Percentiles rank a stretch among this genome's conserved stretches.
phyloP scores from a whole-genome alignment of 1,140 invertebrate genomes.

The Leptopilina clavipes region DNA sequence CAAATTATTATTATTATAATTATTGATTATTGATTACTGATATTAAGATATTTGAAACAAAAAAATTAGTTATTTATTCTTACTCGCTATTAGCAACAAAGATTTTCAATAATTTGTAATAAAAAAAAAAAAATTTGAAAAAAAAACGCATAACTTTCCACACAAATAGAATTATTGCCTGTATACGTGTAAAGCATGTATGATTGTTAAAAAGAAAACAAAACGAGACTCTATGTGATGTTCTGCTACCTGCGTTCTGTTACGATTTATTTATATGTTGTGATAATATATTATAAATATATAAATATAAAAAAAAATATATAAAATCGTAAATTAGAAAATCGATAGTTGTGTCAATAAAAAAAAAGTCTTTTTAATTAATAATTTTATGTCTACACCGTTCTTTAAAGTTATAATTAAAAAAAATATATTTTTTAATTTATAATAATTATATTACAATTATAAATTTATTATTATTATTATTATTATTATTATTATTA shows the following conservation, averaged over 20 bases:
- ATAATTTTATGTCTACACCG: no score
- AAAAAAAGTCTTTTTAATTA: no score
- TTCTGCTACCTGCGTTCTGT: not conserved
- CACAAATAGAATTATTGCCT: not conserved
- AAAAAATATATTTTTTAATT: no score
- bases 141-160: not conserved
- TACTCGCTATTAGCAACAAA: not conserved
- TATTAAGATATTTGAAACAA: not conserved
- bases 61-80: not conserved
- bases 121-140: not conserved
- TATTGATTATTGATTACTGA: no score
- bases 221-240: not conserved
- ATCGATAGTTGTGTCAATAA: not conserved
- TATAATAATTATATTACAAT: no score
- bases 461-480: no score
- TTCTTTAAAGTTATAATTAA: no score
- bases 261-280: constrained; percentile 9
- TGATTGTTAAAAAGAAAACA: not conserved
- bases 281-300: not conserved
- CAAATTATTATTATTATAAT: constrained; percentile 4
- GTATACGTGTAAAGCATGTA: constrained; percentile 27
- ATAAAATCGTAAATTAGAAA: not conserved
- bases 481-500: not conserved
- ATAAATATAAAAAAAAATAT: no score
- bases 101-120: not conserved